Base-by-base conservation (phyloP, 2,797 vertebrate species). In the Amphiprion clarkii region DNA sequence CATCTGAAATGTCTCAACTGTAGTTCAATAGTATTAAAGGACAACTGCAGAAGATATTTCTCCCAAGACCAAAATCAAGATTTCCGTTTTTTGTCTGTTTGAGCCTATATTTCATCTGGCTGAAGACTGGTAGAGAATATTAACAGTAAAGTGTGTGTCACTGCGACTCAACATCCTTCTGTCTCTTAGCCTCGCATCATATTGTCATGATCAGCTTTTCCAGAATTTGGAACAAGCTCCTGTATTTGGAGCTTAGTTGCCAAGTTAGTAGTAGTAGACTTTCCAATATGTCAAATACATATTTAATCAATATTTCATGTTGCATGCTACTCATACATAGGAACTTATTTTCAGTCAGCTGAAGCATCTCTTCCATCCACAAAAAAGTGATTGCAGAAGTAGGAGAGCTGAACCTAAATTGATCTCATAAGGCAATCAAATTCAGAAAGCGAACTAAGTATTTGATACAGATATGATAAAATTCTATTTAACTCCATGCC, bases 281-380 rank as follows among this genome's bases (percentile, higher is more conserved):
- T 61, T 71, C 57, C 25, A 64, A 5, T 33, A 23, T 71, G 44
- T 67, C 54, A 51, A 31, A 58, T 70, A 31, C 27, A 67, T 13
- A 51, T 69, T 69, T 19, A 42, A 65, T 64, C 23, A 36, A 5
- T 27, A 39, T 57, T 66, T 74, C 14, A 52, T 42, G 40, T 59
- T 3, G 44, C 42, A 23, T 39, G n/a, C 44, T 27, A 39, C 48
- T 69, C 56, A 69, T 13, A 42, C 6, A 13, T 3, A 13, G 6
- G 42, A 74, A 67, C 54, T 76, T n/a, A 49, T 71, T 65, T 78
- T 78, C 57, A 73, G 61, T 70, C 57, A 67, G 51, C 48, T 55
- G 19, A 71, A 75, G 58, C 31, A 13, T 16, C 29, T n/a, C 64
- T 65, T 63, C 59, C 14, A 48, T 78, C 70, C 33, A 67, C 55